Base-by-base conservation (phyloP, 2,888 invertebrate species). In the Lasioglossum oenotherae region DNA sequence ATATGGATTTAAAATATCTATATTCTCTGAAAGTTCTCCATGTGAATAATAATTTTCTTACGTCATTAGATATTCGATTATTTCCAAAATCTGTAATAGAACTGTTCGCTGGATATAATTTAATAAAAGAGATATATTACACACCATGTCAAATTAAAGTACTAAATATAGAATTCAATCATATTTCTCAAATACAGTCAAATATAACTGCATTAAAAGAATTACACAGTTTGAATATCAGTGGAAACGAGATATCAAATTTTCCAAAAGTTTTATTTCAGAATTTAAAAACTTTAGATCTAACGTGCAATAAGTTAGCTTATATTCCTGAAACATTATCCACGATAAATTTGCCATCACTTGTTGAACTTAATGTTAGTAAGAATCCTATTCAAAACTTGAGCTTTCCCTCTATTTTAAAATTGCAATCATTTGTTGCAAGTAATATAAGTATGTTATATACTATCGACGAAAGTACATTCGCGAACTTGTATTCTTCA, bases 341-440 rank as follows among this genome's bases (percentile, higher is more conserved):
- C 87, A 92, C 93, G 0, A 94, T 95, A 78, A 94, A 95, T 77
- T 95, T 96, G 57, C 96, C 96, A 1, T 94, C 94, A 88, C 94
- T 97, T 83, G 95, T 95, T 76, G 95, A 95, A 72, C 93, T 97
- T 10, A 92, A 95, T n/a, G 92, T 96, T 72, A 96, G 96, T 91
- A 96, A 96, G 84, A 97, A 97, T 94, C 96, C 96, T 3, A 93
- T 97, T 23, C 93, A 94, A 74, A 92, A 91, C 53, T 94, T 96
- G 87, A 95, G 95, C 86, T 96, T 96, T 89, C 93, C 94, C 84
- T 95, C 96, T 53, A 95, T 96, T 49, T 91, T 96, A 31, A 94
- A 94, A 12, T 79, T 96, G 19, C 95, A 94, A 89, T 95, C 90
- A 89, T 93, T 96, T 74, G 95, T 95, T 80, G 95, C 96, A 92